Conservation (phyloP, 2,888 invertebrate species). For the Augiades crinisus region DNA sequence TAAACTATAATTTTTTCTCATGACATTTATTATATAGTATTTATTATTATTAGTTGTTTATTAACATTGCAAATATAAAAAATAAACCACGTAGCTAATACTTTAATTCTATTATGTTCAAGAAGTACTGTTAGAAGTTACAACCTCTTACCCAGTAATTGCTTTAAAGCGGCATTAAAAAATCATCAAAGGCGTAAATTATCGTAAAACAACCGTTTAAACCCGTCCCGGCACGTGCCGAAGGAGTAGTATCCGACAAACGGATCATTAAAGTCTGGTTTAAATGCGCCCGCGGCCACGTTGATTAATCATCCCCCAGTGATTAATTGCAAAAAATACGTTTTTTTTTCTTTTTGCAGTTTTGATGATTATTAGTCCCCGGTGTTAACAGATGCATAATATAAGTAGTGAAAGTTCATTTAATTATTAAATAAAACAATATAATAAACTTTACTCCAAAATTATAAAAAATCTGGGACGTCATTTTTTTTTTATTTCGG, state of each 20-base stretch:
- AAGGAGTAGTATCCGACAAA: slow-evolving; percentile 63
- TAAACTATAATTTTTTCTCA: too few relatives aligned
- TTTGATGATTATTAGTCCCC: neutral
- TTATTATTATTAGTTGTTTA: too few relatives aligned
- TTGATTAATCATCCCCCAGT: slow-evolving; percentile 70
- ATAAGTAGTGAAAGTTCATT: too few relatives aligned
- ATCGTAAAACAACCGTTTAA: slow-evolving; percentile 50
- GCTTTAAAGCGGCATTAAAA: slow-evolving; percentile 33
- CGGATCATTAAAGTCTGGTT: slow-evolving; percentile 68
- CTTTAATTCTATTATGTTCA: slow-evolving; percentile 3
- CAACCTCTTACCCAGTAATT: slow-evolving; percentile 13
- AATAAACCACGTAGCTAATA: neutral
- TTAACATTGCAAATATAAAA: neutral
- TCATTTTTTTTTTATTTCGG: too few relatives aligned
- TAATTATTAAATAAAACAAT: too few relatives aligned
- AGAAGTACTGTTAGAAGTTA: slow-evolving; percentile 12
- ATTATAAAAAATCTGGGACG: too few relatives aligned
- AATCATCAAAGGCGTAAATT: slow-evolving; percentile 52
- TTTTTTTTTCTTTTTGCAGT: neutral
- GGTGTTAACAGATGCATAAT: neutral
- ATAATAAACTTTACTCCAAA: too few relatives aligned
- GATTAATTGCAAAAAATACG: slow-evolving; percentile 51
- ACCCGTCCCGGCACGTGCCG: slow-evolving; percentile 56
- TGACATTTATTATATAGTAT: too few relatives aligned
- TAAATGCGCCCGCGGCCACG: slow-evolving; percentile 59